These are phyloP conservation scores for Chionodraco myersi DNA, from an alignment of 2,113 vertebrate species.

Conservation along the genomic window DNA sequence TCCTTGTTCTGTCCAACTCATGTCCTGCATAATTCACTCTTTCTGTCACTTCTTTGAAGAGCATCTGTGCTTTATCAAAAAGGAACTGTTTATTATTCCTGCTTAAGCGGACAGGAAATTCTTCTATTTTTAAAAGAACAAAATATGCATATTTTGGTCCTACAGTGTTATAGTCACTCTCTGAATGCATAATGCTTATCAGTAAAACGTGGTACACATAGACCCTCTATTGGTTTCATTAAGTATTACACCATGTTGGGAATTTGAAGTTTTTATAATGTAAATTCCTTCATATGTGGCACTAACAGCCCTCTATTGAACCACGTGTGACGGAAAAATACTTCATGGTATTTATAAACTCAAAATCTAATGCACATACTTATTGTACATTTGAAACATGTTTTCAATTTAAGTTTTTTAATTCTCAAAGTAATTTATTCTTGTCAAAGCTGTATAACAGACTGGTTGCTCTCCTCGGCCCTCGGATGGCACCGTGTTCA, in stretches of 20 bases:
- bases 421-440: background rate
- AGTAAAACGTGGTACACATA: slow-evolving; percentile 37
- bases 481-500: background rate
- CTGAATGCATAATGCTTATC: slow-evolving; percentile 8
- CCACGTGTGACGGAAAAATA: background rate
- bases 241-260: slow-evolving; percentile 46
- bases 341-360: background rate
- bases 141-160: background rate
- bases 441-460: background rate
- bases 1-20: background rate
- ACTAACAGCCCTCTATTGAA: background rate
- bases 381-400: background rate
- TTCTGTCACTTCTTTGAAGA: background rate
- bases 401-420: background rate
- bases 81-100: background rate
- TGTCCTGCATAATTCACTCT: background rate
- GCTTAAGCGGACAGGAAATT: background rate
- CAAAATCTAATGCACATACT: background rate
- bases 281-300: background rate
- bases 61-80: background rate
- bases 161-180: background rate
- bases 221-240: slow-evolving; percentile 58
- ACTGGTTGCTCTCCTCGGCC: background rate
- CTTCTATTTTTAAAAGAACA: background rate
- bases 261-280: background rate